A percentile compares a stretch with the other conserved stretches of the same genome.
phyloP scores from a whole-genome alignment of 1,140 invertebrate genomes.

The Drosophila nikananu region DNA sequence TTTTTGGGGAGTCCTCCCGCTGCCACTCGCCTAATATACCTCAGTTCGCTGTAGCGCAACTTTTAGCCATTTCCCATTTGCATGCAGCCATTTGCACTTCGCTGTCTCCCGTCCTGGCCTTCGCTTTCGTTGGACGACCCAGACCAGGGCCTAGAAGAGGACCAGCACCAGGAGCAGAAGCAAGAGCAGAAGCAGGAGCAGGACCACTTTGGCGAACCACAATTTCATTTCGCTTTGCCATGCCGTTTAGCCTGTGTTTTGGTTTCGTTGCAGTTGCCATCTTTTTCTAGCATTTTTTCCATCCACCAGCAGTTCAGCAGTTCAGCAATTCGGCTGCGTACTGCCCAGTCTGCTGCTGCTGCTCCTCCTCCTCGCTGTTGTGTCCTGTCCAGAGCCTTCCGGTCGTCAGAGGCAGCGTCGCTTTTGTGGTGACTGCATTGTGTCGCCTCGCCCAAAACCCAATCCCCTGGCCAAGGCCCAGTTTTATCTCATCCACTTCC shows the following conservation, averaged over 20 bases:
- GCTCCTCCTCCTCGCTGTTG: neutral
- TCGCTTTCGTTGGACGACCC: conserved; percentile 10
- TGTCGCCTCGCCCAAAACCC: conserved; percentile 48
- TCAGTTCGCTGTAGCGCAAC: neutral
- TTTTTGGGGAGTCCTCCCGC: neutral
- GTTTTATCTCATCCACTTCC: neutral
- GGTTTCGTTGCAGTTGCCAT: conserved; percentile 27
- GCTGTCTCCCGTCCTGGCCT: neutral
- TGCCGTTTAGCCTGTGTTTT: conserved; percentile 67
- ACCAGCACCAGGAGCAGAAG: neutral
- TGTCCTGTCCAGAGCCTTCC: conserved; percentile 24
- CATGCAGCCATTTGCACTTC: conserved; percentile 17
- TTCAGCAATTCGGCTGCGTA: neutral
- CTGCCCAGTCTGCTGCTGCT: neutral
- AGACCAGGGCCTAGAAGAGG: neutral
- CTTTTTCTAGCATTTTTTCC: neutral
- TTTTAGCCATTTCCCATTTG: conserved; percentile 24
- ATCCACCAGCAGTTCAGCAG: conserved; percentile 8
- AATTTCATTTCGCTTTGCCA: conserved; percentile 64
- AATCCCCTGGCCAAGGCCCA: conserved; percentile 10
- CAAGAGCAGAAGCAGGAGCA: conserved; percentile 23
- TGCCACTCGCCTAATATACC: neutral
- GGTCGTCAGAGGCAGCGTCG: conserved; percentile 46
- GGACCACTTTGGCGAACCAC: conserved; percentile 57
- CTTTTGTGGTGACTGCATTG: conserved; percentile 48